Conservation (phyloP, 2,797 vertebrate species). For the Channallabes apus region DNA sequence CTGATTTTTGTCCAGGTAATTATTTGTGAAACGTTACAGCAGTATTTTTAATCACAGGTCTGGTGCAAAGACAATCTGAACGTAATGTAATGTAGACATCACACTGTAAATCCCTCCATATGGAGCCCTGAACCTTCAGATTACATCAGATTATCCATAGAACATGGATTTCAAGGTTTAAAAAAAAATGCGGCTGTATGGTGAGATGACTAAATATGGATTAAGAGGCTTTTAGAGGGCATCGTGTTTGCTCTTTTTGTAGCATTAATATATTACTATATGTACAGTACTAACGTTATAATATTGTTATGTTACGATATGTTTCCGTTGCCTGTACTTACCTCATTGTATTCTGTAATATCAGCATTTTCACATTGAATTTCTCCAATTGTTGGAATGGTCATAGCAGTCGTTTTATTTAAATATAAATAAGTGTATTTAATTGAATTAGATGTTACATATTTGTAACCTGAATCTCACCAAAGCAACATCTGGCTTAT, state of each 20-base stretch:
- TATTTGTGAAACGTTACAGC: background rate
- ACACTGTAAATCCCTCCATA: constrained; percentile 28
- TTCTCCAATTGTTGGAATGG: background rate
- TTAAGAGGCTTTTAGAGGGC: constrained; percentile 20
- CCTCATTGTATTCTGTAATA: background rate
- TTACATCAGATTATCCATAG: constrained; percentile 51
- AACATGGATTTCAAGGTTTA: constrained; percentile 48
- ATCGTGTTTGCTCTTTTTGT: background rate
- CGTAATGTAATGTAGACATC: no score
- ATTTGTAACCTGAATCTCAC: background rate
- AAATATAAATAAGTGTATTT: background rate
- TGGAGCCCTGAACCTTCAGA: constrained; percentile 39
- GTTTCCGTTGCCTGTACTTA: background rate
- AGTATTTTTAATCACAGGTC: background rate
- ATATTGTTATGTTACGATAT: background rate
- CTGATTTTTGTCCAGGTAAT: background rate
- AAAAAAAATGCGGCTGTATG: constrained; percentile 9
- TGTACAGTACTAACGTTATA: background rate
- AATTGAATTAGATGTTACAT: background rate
- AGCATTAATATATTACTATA: no score
- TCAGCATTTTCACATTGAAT: background rate
- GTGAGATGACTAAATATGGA: constrained; percentile 7
- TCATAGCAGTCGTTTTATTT: background rate
- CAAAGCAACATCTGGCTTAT: background rate
- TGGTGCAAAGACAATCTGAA: no score